Conservation (phyloP, 1,140 invertebrate species). For the Araneus ventricosus region DNA sequence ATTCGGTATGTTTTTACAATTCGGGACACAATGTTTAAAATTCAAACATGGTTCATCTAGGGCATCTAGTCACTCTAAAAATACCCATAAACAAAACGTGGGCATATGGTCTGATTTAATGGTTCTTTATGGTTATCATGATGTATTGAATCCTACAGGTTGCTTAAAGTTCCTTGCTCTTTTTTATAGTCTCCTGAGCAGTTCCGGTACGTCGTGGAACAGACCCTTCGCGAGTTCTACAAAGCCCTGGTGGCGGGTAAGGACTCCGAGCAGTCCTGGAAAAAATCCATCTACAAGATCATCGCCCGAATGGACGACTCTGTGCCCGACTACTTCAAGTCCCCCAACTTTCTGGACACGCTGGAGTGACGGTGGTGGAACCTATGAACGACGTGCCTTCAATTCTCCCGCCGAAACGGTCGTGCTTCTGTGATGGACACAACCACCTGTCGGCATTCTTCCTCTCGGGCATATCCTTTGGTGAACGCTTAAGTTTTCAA, state of each 20-base stretch:
- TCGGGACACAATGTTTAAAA: too few species aligned
- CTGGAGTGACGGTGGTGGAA: slow-evolving; percentile 86
- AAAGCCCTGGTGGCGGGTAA: slow-evolving; percentile 96
- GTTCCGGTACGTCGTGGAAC: slow-evolving; percentile 97
- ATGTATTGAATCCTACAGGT: too few species aligned
- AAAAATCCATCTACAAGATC: slow-evolving; percentile 99
- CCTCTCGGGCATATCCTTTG: slow-evolving; percentile 3
- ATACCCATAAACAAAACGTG: too few species aligned
- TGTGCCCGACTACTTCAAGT: slow-evolving; percentile 99
- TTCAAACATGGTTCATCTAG: too few species aligned
- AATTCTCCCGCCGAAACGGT: background rate
- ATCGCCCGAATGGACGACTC: slow-evolving; percentile 99
- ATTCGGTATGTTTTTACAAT: too few species aligned
- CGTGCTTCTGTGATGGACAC: background rate
- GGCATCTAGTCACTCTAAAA: too few species aligned
- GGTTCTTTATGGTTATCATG: too few species aligned
- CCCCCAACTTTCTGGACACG: slow-evolving; percentile 99
- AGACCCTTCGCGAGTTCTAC: slow-evolving; percentile 99
- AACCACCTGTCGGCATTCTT: too few species aligned
- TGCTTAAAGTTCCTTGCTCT: background rate
- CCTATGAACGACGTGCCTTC: slow-evolving; percentile 66
- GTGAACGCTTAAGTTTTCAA: slow-evolving; percentile 44
- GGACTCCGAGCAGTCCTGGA: slow-evolving; percentile 99
- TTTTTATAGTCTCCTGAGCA: slow-evolving; percentile 94
- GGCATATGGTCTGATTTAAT: too few species aligned